Evolutionary conservation across 2,888 invertebrate genomes (phyloP), one percentile per base, ranked within the genome.

Genomic region (Cephalotes varians): DNA sequence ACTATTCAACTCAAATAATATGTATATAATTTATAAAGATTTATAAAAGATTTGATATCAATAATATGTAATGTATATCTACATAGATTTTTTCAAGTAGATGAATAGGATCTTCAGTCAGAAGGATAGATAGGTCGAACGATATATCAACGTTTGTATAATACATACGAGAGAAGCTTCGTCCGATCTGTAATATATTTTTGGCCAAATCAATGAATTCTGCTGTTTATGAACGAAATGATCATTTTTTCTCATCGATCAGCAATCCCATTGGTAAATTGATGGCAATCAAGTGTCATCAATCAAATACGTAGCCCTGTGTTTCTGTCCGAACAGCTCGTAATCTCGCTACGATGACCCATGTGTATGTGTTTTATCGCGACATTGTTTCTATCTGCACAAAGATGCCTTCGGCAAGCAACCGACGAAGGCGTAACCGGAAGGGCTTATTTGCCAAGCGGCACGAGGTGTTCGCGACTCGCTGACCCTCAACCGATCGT

Each of bases 381-480:
- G 18, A 47, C 15, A 47, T 5, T 15, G 5, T 47, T 47, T 47
- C 44, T 47, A 47, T 47, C 18, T 34, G 5, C 34, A 47, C 15
- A 47, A 40, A 40, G 12, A 5, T 47, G 18, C 15, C 44, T 15
- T 47, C 15, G 18, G 18, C 18, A 47, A 47, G 18, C 18, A 44
- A 28, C 15, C 47, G 77, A 65, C 31, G 60, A 65, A 49, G 76
- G 56, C 81, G 72, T 73, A 73, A 84, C 69, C 65, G 83, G 72
- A 82, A 83, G 58, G 72, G 77, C 79, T 76, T 67, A 80, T 69
- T 85, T 80, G 65, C 51, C 81, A 40, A 49, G 71, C 28, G 51
- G 18, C n/a, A n/a, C 56, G 71, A 25, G 28, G 44, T 54, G 40
- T 60, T 67, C 18, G 77, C 54, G 18, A 77, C 58, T 34, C 54